Evolutionary conservation across 2,797 vertebrate genomes (phyloP).

Genomic region (Syndactyla subalaris): DNA sequence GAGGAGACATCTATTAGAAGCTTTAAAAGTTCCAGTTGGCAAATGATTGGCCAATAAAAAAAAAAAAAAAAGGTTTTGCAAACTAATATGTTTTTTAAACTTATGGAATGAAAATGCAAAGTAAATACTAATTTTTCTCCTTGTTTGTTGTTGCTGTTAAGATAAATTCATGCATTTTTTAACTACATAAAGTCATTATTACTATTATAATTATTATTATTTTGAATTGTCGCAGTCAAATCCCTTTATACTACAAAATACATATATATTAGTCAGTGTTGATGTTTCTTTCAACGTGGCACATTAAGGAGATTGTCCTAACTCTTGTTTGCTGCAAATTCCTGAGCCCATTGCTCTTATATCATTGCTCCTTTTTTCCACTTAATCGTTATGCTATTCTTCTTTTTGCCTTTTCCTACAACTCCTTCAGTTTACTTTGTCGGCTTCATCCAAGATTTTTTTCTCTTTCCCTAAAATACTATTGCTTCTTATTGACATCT

Average conservation of each 20-base stretch:
- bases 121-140: neutral
- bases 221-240: neutral
- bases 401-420: neutral
- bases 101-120: neutral
- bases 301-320: neutral
- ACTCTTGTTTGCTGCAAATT: neutral
- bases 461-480: neutral
- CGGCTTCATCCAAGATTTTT: neutral
- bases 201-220: neutral
- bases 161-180: neutral
- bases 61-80: neutral
- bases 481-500: neutral
- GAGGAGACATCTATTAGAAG: neutral
- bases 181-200: neutral
- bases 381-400: neutral
- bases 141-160: neutral
- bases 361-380: neutral
- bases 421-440: neutral
- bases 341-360: neutral
- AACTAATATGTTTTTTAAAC: neutral
- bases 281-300: neutral
- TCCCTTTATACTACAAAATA: neutral
- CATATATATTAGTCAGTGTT: neutral
- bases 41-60: neutral
- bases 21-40: neutral